phyloP scores from a whole-genome alignment of 1,140 invertebrate genomes.

The Neodiprion lecontei region DNA sequence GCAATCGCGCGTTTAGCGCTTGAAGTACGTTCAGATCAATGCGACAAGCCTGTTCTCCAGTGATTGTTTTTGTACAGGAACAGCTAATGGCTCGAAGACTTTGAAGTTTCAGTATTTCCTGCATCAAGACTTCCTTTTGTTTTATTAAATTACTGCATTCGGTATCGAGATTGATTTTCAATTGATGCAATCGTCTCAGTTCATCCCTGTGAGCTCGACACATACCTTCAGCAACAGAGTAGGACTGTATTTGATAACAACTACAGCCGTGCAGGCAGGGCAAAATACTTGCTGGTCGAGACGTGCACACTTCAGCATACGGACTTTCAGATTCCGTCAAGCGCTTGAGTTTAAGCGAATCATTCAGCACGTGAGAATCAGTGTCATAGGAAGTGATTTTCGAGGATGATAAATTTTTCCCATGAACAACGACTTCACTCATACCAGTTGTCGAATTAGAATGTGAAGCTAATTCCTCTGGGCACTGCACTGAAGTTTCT shows the following conservation, averaged over 20 bases:
- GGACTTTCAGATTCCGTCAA: neutral
- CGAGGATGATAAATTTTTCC: neutral
- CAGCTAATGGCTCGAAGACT: conserved; percentile 36
- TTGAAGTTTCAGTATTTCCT: conserved; percentile 61
- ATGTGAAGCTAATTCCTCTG: conserved; percentile 25
- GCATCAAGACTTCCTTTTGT: conserved; percentile 59
- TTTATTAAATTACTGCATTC: conserved; percentile 59
- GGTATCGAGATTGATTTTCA: conserved; percentile 54
- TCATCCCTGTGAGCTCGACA: conserved; percentile 39
- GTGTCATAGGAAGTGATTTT: neutral
- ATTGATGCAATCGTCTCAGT: conserved; percentile 54
- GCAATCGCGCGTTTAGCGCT: conserved; percentile 57
- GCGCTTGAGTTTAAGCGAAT: neutral
- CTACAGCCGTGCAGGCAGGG: conserved; percentile 25
- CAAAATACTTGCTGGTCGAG: neutral
- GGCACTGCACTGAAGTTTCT: conserved; percentile 46
- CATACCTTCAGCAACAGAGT: conserved; percentile 24
- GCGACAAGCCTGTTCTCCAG: conserved; percentile 39
- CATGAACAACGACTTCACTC: neutral
- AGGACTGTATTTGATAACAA: conserved; percentile 30
- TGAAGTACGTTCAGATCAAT: conserved; percentile 58
- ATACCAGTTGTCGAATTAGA: neutral
- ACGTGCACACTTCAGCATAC: neutral
- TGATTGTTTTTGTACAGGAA: conserved; percentile 29
- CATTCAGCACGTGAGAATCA: neutral